These are phyloP conservation scores for Camponotus vicinus DNA, from an alignment of 1,140 invertebrate genomes.

Conservation along the genomic window DNA sequence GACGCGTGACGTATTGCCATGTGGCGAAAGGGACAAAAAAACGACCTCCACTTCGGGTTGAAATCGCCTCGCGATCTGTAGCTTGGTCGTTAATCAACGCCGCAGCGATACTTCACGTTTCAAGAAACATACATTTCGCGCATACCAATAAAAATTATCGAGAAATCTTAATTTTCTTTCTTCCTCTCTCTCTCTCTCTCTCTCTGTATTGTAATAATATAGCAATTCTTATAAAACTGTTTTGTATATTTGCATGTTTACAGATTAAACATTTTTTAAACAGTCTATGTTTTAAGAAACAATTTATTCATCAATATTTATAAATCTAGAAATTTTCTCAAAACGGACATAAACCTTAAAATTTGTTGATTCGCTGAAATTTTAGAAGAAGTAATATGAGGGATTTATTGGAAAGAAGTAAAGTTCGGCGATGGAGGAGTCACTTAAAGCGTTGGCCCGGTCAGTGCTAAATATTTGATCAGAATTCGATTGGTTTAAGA, in stretches of 20 bases:
- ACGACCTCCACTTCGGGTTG: constrained; percentile 57
- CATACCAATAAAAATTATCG: not conserved
- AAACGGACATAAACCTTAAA: not conserved
- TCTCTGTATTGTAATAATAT: not conserved
- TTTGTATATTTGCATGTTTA: not conserved
- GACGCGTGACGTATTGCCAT: constrained; percentile 82
- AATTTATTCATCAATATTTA: not conserved
- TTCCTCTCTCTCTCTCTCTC: not conserved
- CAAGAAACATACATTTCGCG: not conserved
- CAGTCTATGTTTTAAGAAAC: not conserved
- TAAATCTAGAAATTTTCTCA: not conserved
- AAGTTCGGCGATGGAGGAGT: constrained; percentile 69
- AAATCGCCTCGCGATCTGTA: constrained; percentile 52
- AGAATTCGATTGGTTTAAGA: constrained; percentile 83
- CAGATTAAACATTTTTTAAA: not conserved
- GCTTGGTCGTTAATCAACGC: constrained; percentile 62
- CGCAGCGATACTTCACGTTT: constrained; percentile 27
- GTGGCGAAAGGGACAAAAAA: constrained; percentile 76
- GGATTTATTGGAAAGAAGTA: constrained; percentile 56
- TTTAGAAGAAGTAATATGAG: constrained; percentile 34
- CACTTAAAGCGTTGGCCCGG: constrained; percentile 77
- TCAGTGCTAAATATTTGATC: constrained; percentile 85
- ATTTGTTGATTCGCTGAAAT: constrained; percentile 41
- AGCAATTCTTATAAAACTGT: not conserved
- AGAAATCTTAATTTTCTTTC: not conserved